Evolutionary conservation across 2,888 invertebrate genomes (phyloP), one percentile per base, ranked within the genome.

Genomic region (Scaeva pyrastri): DNA sequence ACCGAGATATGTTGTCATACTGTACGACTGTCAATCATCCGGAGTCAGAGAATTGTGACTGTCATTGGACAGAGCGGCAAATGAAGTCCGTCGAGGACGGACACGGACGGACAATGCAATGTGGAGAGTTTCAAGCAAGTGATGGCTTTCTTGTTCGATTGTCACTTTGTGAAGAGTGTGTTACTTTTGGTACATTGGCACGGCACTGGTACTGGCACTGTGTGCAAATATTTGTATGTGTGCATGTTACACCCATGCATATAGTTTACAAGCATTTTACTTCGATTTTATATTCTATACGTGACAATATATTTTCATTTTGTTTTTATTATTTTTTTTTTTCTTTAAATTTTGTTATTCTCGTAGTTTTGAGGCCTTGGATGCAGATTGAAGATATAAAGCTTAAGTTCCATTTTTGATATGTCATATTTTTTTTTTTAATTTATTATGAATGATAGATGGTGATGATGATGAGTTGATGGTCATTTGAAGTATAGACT

Each of bases 41-140:
- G 36, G 19, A 48, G 43, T 79, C 36, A 41, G 64, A 70, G 62
- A 55, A 45, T 50, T 77, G 66, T 72, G 78, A 77, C 71, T 77
- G 41, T 68, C 78, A 68, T 68, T 45, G 73, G 70, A 74, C 70
- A 62, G 79, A 62, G 73, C 73, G 60, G 78, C 56, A 79, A 84
- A 84, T 84, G 79, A 79, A 79, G 79, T 79, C 79, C 84, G 21
- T 48, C 84, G 84, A 84, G 75, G 84, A 84, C 84, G 71, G 50
- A 73, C 66, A 60, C 79, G 75, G 84, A 84, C 84, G 71, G 50
- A 73, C 66, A 60, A 26, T 56, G 56, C 78, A 72, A 11, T 12
- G 23, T 48, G 56, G 62, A 56, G 74, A 79, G 64, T 39, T 74
- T 50, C 23, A 84, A 71, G 76, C 21, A 82, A 72, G 84, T 84